These are phyloP conservation scores for Aphidius ervi DNA, from an alignment of 1,140 invertebrate genomes.

Conservation along the genomic window DNA sequence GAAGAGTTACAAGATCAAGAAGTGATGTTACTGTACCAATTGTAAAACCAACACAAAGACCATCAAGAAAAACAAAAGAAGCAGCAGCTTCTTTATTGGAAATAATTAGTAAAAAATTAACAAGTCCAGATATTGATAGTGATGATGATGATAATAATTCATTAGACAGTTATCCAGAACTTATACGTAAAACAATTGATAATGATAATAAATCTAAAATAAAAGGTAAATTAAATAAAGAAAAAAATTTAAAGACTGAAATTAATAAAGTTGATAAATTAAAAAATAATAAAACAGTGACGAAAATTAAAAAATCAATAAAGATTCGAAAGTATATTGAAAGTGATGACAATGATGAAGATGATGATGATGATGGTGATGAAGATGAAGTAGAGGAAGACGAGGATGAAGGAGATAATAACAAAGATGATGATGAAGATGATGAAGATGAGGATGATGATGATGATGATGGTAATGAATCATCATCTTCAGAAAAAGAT, in stretches of 20 bases:
- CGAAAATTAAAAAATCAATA: slow-evolving; percentile 41
- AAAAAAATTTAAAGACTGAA: slow-evolving; percentile 17
- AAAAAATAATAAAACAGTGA: slow-evolving; percentile 21
- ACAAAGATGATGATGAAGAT: slow-evolving; percentile 43
- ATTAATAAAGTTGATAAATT: not conserved
- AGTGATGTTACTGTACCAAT: slow-evolving; percentile 24
- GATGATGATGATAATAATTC: slow-evolving; percentile 63
- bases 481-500: not conserved
- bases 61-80: slow-evolving; percentile 70
- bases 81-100: slow-evolving; percentile 71
- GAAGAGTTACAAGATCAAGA: slow-evolving; percentile 43
- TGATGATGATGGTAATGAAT: slow-evolving; percentile 31
- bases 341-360: slow-evolving; percentile 41
- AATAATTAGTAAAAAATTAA: slow-evolving; percentile 65
- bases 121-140: slow-evolving; percentile 57
- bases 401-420: slow-evolving; percentile 41
- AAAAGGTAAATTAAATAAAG: slow-evolving; percentile 6
- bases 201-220: slow-evolving; percentile 58
- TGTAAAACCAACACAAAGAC: slow-evolving; percentile 44
- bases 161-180: slow-evolving; percentile 63
- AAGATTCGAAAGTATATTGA: slow-evolving; percentile 43
- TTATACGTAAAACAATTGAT: slow-evolving; percentile 60
- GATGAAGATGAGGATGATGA: slow-evolving; percentile 38
- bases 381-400: slow-evolving; percentile 17
- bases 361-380: slow-evolving; percentile 34